Percentiles rank a stretch among this genome's conserved stretches.
Evolutionary conservation across 2,797 vertebrate species (phyloP).

Genomic region (Heterohyrax brucei): DNA sequence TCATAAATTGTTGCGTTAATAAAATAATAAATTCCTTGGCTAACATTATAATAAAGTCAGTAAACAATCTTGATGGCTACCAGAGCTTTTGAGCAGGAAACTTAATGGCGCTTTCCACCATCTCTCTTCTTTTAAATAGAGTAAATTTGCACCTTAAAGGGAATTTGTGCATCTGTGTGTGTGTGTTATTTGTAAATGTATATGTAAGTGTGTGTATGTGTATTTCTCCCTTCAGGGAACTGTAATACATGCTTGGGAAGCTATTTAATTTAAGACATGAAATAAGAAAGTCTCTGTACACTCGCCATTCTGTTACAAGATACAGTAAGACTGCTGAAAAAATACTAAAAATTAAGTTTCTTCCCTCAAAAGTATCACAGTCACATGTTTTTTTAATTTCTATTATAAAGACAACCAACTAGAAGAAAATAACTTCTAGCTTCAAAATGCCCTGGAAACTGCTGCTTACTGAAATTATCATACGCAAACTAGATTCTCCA

Average conservation of each 20-base stretch:
- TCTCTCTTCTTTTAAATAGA: conserved; percentile 8
- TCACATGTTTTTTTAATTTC: background rate
- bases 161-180: background rate
- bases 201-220: background rate
- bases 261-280: conserved; percentile 59
- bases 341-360: conserved; percentile 58
- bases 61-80: conserved; percentile 2
- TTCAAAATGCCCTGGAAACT: conserved; percentile 58
- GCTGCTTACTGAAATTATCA: conserved; percentile 34
- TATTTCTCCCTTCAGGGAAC: conserved; percentile 45
- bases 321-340: conserved; percentile 45
- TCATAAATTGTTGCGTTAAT: background rate
- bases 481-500: conserved; percentile 42
- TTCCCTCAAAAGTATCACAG: background rate
- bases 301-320: background rate
- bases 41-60: conserved; percentile 41
- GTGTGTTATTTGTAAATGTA: no score
- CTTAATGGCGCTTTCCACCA: conserved; percentile 27
- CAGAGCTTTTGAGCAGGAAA: background rate
- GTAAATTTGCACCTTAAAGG: conserved; percentile 48
- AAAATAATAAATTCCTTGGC: conserved; percentile 32
- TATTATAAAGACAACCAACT: conserved; percentile 52
- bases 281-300: conserved; percentile 58
- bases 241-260: background rate
- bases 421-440: conserved; percentile 55